phyloP scores from a whole-genome alignment of 2,888 invertebrate species.

The Tuta absoluta region DNA sequence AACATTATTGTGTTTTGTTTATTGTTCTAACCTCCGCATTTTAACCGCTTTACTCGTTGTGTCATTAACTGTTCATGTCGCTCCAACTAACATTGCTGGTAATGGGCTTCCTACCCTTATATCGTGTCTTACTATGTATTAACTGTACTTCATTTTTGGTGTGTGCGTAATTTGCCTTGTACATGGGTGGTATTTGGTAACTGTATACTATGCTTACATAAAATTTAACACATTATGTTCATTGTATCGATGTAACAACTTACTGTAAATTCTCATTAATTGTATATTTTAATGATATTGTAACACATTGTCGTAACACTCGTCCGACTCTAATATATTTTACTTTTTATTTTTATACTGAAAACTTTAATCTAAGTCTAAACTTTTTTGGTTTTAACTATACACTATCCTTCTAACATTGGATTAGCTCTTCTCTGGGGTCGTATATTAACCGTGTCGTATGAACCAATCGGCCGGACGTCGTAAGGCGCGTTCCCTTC shows the following conservation, averaged over 20 bases:
- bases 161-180: conserved; percentile 81
- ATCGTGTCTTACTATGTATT: conserved; percentile 56
- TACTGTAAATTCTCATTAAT: conserved; percentile 34
- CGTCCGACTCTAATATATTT: conserved; percentile 19
- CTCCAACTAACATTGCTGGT: conserved; percentile 69
- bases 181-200: conserved; percentile 63
- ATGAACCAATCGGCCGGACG: conserved; percentile 75
- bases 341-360: conserved; percentile 34
- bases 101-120: conserved; percentile 67
- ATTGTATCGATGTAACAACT: conserved; percentile 49
- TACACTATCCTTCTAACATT: conserved; percentile 46
- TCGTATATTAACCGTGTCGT: conserved; percentile 52
- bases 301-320: conserved; percentile 31
- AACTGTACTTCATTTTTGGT: conserved; percentile 62
- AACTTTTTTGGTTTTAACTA: conserved; percentile 41
- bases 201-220: conserved; percentile 41
- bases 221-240: conserved; percentile 57
- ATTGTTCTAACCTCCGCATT: conserved; percentile 46
- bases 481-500: conserved; percentile 60
- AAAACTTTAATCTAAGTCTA: conserved; percentile 41
- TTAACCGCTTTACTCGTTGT: conserved; percentile 73
- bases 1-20: conserved; percentile 43
- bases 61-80: conserved; percentile 58
- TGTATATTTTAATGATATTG: conserved; percentile 37
- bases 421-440: conserved; percentile 54